Evolutionary conservation across 2,888 invertebrate genomes (phyloP).

Genomic region (Abrostola tripartita): DNA sequence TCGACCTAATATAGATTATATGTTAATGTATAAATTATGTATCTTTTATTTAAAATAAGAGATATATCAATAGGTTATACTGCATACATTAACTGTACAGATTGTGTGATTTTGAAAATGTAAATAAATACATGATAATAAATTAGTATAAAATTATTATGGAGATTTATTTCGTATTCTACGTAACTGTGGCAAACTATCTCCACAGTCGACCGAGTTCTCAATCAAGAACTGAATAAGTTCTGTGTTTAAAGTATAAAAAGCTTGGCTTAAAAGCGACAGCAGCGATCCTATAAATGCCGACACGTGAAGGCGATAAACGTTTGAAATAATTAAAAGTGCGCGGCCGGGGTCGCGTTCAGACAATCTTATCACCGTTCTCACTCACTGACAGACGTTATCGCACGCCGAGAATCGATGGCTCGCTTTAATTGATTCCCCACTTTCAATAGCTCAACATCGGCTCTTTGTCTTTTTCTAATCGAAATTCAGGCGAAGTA

Average conservation of each 20-base stretch:
- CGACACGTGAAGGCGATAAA: slow-evolving; percentile 58
- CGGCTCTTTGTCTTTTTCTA: slow-evolving; percentile 83
- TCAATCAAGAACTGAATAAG: slow-evolving; percentile 4
- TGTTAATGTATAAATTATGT: slow-evolving; percentile 61
- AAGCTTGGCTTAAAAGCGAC: slow-evolving; percentile 3
- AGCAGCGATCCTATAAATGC: slow-evolving; percentile 33
- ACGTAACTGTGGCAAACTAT: background rate
- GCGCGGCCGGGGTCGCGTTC: slow-evolving; percentile 49
- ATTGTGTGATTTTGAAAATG: slow-evolving; percentile 81
- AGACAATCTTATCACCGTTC: slow-evolving; percentile 72
- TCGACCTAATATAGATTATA: slow-evolving; percentile 75
- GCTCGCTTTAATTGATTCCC: slow-evolving; percentile 86
- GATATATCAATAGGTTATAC: slow-evolving; percentile 75
- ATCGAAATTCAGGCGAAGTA: slow-evolving; percentile 79
- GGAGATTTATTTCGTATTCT: slow-evolving; percentile 18
- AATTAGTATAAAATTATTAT: slow-evolving; percentile 81
- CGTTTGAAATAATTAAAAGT: slow-evolving; percentile 74
- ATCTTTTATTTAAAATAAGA: slow-evolving; percentile 84
- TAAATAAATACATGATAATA: slow-evolving; percentile 82
- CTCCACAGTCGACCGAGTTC: background rate
- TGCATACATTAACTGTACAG: slow-evolving; percentile 79
- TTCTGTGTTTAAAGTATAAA: slow-evolving; percentile 20
- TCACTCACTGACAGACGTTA: slow-evolving; percentile 77
- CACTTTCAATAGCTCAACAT: slow-evolving; percentile 73
- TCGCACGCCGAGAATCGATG: slow-evolving; percentile 79